Percentiles rank a stretch among this genome's conserved stretches.
Conservation (phyloP, 2,888 invertebrate species). For the Zaprionus obscuricornis region DNA sequence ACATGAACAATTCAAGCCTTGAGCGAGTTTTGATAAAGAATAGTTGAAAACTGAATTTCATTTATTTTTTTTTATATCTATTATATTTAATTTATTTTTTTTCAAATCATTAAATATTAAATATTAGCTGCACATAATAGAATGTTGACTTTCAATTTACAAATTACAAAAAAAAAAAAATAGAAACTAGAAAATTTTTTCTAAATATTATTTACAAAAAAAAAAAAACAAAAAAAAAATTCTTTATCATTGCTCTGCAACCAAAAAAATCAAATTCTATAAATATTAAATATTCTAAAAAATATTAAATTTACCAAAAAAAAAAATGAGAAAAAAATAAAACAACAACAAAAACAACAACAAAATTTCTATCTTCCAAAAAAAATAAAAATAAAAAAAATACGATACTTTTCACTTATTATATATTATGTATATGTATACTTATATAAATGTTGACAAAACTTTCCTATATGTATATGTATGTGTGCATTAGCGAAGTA, state of each 20-base stretch:
- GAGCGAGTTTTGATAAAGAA: conserved; percentile 56
- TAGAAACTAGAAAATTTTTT: too few relatives aligned
- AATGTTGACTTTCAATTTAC: neutral
- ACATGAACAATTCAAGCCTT: conserved; percentile 43
- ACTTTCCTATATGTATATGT: conserved; percentile 23
- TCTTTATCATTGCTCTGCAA: conserved; percentile 34
- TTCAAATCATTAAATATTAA: too few relatives aligned
- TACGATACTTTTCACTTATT: conserved; percentile 48
- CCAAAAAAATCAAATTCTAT: neutral
- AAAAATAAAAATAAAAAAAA: conserved; percentile 11
- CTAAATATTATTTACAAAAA: neutral
- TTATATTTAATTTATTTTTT: too few relatives aligned
- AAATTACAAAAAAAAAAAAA: too few relatives aligned
- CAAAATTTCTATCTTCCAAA: conserved; percentile 4
- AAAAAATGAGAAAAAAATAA: neutral
- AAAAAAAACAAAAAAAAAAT: neutral
- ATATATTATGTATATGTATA: conserved; percentile 25
- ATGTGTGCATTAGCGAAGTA: conserved; percentile 67
- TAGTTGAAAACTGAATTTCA: conserved; percentile 9
- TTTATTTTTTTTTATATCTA: conserved; percentile 9
- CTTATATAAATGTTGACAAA: conserved; percentile 47
- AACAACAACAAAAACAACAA: conserved; percentile 6
- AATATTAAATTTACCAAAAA: too few relatives aligned
- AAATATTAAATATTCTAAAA: neutral
- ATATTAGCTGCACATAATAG: too few relatives aligned